Percentiles rank a stretch among this genome's conserved stretches.
phyloP scores from a whole-genome alignment of 2,888 invertebrate species.

The Cephus spinipes region DNA sequence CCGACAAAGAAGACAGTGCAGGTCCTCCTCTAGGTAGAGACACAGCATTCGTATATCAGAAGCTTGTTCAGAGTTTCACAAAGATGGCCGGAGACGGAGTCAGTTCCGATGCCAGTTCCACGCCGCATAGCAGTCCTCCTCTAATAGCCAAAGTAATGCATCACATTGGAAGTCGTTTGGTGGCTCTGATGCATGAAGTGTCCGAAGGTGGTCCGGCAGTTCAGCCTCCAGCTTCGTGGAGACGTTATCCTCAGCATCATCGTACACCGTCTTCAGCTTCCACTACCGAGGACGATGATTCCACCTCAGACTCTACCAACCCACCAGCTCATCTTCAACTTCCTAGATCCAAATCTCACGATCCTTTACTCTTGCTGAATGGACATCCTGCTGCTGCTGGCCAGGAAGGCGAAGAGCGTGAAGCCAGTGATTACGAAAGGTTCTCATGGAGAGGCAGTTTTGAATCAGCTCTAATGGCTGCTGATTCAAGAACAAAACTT shows the following conservation, averaged over 20 bases:
- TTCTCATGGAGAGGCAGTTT: constrained; percentile 94
- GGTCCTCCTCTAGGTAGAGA: constrained; percentile 73
- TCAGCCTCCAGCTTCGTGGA: constrained; percentile 69
- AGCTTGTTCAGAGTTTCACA: constrained; percentile 85
- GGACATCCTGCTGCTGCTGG: constrained; percentile 50
- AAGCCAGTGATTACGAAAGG: constrained; percentile 88
- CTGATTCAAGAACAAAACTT: constrained; percentile 85
- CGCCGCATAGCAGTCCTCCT: constrained; percentile 81
- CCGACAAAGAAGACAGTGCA: constrained; percentile 50
- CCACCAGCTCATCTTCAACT: constrained; percentile 71
- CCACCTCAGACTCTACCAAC: constrained; percentile 74
- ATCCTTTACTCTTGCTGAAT: constrained; percentile 72
- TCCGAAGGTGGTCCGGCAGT: constrained; percentile 75
- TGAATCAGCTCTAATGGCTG: constrained; percentile 89
- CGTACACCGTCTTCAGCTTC: constrained; percentile 72
- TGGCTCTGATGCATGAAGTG: constrained; percentile 92
- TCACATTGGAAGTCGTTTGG: constrained; percentile 87
- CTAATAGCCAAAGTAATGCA: constrained; percentile 92
- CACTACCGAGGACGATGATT: constrained; percentile 79
- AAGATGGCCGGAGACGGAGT: constrained; percentile 76
- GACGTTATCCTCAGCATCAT: constrained; percentile 72
- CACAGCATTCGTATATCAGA: constrained; percentile 88
- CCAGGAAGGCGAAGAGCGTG: constrained; percentile 66
- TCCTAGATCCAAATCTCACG: constrained; percentile 86
- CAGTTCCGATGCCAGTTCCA: constrained; percentile 65